A percentile compares a stretch with the other conserved stretches of the same genome.
Conservation (phyloP, 2,113 vertebrate genomes). For the Lamprologus ornatipinnis region DNA sequence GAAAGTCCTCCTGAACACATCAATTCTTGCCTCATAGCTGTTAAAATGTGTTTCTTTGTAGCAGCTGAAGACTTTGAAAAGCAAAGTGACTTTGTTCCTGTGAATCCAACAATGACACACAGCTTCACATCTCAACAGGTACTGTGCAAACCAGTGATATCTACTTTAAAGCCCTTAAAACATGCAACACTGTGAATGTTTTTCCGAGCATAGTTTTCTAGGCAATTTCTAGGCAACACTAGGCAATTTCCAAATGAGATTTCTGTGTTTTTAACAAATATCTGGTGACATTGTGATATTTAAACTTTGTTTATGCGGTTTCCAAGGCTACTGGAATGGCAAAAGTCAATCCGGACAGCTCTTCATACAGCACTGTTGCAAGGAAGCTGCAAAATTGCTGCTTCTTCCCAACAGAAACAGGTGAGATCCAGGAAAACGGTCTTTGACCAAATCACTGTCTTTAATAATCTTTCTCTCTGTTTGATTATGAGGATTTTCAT, state of each 20-base stretch:
- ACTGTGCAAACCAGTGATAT: background rate
- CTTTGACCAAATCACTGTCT: background rate
- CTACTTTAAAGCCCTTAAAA: background rate
- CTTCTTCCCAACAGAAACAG: background rate
- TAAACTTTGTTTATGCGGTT: background rate
- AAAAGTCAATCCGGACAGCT: background rate
- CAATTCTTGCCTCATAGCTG: background rate
- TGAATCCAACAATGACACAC: background rate
- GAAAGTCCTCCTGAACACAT: background rate
- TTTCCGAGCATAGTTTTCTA: background rate
- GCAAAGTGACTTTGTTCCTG: background rate
- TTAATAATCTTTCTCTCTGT: background rate
- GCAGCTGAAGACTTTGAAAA: conserved; percentile 6
- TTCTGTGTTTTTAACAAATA: background rate
- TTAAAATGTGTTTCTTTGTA: background rate
- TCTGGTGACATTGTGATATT: background rate
- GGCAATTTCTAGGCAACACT: background rate
- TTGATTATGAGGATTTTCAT: background rate
- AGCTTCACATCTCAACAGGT: conserved; percentile 28
- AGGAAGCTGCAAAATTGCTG: background rate
- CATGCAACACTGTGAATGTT: background rate
- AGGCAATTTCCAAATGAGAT: background rate
- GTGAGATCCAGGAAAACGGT: background rate
- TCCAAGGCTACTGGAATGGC: background rate
- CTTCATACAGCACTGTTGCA: background rate